Base-by-base conservation (phyloP, 2,888 invertebrate species). In the Cataglyphis livida region DNA sequence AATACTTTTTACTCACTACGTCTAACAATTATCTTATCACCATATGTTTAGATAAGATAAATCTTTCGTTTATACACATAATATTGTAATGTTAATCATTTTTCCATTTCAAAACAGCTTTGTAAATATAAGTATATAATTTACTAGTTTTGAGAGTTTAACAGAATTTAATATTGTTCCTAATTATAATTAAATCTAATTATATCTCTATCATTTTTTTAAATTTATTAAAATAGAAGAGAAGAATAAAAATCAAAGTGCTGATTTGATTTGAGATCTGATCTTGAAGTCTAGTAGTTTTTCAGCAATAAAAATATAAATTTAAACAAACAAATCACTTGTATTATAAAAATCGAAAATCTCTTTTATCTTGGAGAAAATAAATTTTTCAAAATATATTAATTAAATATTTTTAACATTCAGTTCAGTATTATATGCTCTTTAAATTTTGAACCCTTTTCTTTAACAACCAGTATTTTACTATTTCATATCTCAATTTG, bases 1-100 rank as follows among this genome's bases (percentile, higher is more conserved):
- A 57, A 6, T 10, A 35, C 12, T 59, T n/a, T 41, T 4, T 25
- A 38, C 25, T 57, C 5, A 9, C 4, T 7, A 59, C n/a, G 7
- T 71, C 38, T n/a, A 61, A 38, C 6, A 25, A 59, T n/a, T 73
- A 73, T 73, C 28, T 73, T 61, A 73, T 73, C 73, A 3, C 12
- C 4, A 3, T 10, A 18, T 18, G 12, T 38, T 38, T 25, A 25
- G 21, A 7, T 41, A 41, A 1, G 61, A 73, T 73, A 41, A 73
- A 59, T 59, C 3, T 2, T 15, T 18, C n/a, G 1, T 28, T 28
- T 18, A 18, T 18, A 18, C 10, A 35, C 4, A 21, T 59, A 15
- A 48, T 6, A 32, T 15, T 51, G 1, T 6, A 70, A 57, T 21
- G 25, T 71, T 32, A 28, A 7, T n/a, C 9, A 4, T 21, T 35